Evolutionary conservation across 2,888 invertebrate genomes (phyloP).

Genomic region (Silvanus unidentatus): DNA sequence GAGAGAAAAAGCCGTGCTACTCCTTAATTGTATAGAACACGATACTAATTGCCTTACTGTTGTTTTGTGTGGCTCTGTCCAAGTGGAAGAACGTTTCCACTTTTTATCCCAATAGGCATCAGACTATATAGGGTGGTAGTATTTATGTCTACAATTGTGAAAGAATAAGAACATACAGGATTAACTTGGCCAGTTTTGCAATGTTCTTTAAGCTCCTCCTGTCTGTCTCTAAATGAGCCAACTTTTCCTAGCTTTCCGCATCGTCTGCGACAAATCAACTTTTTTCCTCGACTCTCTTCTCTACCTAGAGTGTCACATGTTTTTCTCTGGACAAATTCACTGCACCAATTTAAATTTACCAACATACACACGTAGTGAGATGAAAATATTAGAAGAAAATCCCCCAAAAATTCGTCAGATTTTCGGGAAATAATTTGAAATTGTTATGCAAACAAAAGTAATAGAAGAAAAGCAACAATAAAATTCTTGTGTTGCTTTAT

Average conservation of each 20-base stretch:
- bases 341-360: too few species aligned
- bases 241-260: slow-evolving; percentile 43
- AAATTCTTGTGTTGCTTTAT: neutral
- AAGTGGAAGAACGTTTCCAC: slow-evolving; percentile 37
- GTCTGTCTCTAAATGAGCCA: slow-evolving; percentile 44
- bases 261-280: slow-evolving; percentile 45
- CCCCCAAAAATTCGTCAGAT: too few species aligned
- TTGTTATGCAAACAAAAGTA: too few species aligned
- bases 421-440: too few species aligned
- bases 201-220: slow-evolving; percentile 40
- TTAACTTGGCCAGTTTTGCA: slow-evolving; percentile 39
- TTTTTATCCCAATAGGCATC: slow-evolving; percentile 35
- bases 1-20: slow-evolving; percentile 32
- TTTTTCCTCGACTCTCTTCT: slow-evolving; percentile 36
- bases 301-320: slow-evolving; percentile 25
- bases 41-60: slow-evolving; percentile 47
- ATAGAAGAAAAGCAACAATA: too few species aligned
- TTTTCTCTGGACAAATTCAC: too few species aligned
- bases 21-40: slow-evolving; percentile 46
- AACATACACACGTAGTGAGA: too few species aligned
- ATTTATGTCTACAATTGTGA: slow-evolving; percentile 42
- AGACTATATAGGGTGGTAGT: slow-evolving; percentile 19
- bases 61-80: slow-evolving; percentile 42
- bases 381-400: too few species aligned
- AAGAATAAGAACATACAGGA: slow-evolving; percentile 44